A percentile compares a stretch with the other conserved stretches of the same genome.
These are phyloP conservation scores for Sebastes trivittatus DNA, from an alignment of 2,797 vertebrate species.

Conservation along the genomic window DNA sequence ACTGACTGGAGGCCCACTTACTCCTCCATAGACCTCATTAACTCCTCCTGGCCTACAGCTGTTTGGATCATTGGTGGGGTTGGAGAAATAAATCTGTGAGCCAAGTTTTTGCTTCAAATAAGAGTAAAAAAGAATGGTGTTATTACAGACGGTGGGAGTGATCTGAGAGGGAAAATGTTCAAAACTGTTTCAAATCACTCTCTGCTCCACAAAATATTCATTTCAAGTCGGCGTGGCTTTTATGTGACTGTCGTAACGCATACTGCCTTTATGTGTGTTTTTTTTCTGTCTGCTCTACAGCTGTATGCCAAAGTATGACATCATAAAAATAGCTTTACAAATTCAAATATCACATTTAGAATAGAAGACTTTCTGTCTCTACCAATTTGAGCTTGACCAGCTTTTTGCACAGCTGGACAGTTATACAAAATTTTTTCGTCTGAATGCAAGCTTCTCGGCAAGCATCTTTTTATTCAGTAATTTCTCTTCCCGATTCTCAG, in stretches of 20 bases:
- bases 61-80: constrained; percentile 53
- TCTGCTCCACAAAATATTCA: neutral
- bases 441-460: neutral
- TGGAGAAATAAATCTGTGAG: constrained; percentile 42
- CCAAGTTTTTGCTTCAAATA: constrained; percentile 24
- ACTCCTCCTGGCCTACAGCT: constrained; percentile 58
- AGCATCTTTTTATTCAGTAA: constrained; percentile 2
- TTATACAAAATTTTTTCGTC: neutral
- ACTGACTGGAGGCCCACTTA: constrained; percentile 59
- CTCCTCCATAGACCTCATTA: constrained; percentile 69
- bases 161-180: constrained; percentile 3
- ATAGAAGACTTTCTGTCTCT: neutral
- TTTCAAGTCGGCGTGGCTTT: constrained; percentile 18
- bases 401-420: constrained; percentile 2
- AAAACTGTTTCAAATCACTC: constrained; percentile 15
- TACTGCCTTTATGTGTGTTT: neutral
- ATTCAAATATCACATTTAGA: neutral
- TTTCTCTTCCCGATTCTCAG: constrained; percentile 15
- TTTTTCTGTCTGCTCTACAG: neutral
- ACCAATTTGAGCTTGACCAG: neutral
- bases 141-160: constrained; percentile 16
- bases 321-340: constrained; percentile 2
- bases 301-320: neutral
- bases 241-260: constrained; percentile 4
- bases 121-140: constrained; percentile 15